These are phyloP conservation scores for Danio albolineatus DNA, from an alignment of 2,797 vertebrate species.

Conservation along the genomic window DNA sequence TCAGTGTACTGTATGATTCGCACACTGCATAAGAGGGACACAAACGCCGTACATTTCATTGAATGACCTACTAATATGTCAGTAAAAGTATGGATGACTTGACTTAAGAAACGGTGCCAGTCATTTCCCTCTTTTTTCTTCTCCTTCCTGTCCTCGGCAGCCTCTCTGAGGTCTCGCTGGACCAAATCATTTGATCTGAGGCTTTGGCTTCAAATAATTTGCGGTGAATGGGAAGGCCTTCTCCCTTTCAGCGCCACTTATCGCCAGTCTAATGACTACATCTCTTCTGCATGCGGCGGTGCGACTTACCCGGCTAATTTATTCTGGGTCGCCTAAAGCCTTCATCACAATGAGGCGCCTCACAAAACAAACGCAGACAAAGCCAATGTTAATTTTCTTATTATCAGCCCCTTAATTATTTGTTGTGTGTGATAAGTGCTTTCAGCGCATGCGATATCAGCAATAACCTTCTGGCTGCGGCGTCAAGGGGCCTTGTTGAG, in stretches of 20 bases:
- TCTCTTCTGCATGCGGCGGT: slow-evolving; percentile 70
- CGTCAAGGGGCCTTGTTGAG: slow-evolving; percentile 94
- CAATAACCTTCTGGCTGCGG: slow-evolving; percentile 99
- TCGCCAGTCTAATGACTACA: slow-evolving; percentile 67
- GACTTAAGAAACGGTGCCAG: background rate
- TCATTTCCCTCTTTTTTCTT: slow-evolving; percentile 29
- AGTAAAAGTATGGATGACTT: background rate
- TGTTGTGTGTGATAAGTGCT: slow-evolving; percentile 99
- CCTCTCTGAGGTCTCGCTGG: slow-evolving; percentile 13
- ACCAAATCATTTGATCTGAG: slow-evolving; percentile 54
- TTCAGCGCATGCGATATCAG: slow-evolving; percentile 94
- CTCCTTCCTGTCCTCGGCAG: background rate
- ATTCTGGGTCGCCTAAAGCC: slow-evolving; percentile 71
- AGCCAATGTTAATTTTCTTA: slow-evolving; percentile 98
- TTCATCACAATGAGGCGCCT: slow-evolving; percentile 84
- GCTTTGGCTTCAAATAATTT: slow-evolving; percentile 51
- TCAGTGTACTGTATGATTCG: too few species aligned
- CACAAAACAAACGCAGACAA: slow-evolving; percentile 88
- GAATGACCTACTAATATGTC: background rate
- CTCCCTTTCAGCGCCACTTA: slow-evolving; percentile 58
- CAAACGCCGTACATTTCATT: background rate
- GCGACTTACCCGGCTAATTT: slow-evolving; percentile 73
- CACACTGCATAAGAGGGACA: background rate
- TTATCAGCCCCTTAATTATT: slow-evolving; percentile 98
- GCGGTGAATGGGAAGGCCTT: slow-evolving; percentile 45